Percentiles rank a stretch among this genome's conserved stretches.
Evolutionary conservation across 2,113 vertebrate species (phyloP).

Genomic region (Rhinoderma darwinii): DNA sequence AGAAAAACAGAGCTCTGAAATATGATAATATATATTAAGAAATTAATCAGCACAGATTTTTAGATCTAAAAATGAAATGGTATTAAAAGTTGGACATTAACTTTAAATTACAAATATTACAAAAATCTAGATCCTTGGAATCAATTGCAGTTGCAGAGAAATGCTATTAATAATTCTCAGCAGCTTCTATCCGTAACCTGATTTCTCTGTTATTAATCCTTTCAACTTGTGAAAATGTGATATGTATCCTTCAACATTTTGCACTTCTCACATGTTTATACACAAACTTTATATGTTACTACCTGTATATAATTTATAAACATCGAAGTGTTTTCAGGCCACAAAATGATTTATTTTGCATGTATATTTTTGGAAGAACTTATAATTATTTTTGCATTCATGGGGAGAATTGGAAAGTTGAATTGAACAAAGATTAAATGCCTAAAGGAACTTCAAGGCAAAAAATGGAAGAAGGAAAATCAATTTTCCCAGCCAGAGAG

Average conservation of each 20-base stretch:
- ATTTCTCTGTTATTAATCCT: not conserved
- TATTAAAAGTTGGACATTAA: not conserved
- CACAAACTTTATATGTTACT: constrained; percentile 15
- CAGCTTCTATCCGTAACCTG: not conserved
- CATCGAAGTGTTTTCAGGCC: not conserved
- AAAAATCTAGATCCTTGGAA: not conserved
- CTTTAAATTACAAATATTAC: not conserved
- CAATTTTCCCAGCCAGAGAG: constrained; percentile 73
- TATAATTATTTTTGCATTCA: constrained; percentile 49
- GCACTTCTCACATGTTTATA: constrained; percentile 5
- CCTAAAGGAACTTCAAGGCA: constrained; percentile 56
- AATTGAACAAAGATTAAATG: constrained; percentile 57
- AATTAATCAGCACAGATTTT: not conserved
- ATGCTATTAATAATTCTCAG: not conserved
- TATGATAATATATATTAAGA: no score
- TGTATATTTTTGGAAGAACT: constrained; percentile 41
- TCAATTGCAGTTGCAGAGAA: not conserved
- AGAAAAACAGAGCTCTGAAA: no score
- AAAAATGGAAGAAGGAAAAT: constrained; percentile 70
- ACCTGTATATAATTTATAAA: constrained; percentile 27
- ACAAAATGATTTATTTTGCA: constrained; percentile 25
- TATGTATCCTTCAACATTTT: constrained; percentile 8
- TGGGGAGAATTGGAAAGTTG: constrained; percentile 50
- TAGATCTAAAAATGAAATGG: not conserved
- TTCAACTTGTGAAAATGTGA: constrained; percentile 3